phyloP scores from a whole-genome alignment of 2,888 invertebrate genomes.

The Microlaimidae sp. region DNA sequence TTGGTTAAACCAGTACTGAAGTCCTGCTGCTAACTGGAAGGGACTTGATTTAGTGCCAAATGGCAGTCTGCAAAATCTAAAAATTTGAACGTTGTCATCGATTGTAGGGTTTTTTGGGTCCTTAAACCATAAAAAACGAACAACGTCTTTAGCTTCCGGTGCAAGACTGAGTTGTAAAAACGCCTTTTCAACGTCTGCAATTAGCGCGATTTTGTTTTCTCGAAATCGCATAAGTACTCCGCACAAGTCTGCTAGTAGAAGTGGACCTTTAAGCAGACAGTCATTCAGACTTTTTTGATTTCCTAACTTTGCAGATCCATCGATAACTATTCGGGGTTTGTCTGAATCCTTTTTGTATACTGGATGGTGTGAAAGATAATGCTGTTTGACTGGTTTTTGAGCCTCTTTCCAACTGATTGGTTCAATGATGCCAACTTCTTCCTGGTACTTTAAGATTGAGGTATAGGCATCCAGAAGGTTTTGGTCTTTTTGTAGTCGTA shows the following conservation, averaged over 20 bases:
- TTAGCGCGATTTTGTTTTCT: not conserved
- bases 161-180: slow-evolving; percentile 2
- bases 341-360: not conserved
- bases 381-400: not conserved
- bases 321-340: slow-evolving; percentile 2
- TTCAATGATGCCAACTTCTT: slow-evolving; percentile 10
- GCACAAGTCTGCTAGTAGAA: slow-evolving; percentile 5
- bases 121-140: slow-evolving; percentile 8
- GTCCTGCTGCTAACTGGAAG: no score
- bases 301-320: no score
- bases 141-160: not conserved
- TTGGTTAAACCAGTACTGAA: not conserved
- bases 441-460: slow-evolving; percentile 3
- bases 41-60: slow-evolving; percentile 9
- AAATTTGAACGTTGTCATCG: not conserved
- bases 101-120: not conserved
- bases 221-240: slow-evolving; percentile 5
- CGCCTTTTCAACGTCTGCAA: slow-evolving; percentile 8
- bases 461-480: not conserved
- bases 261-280: slow-evolving; percentile 2
- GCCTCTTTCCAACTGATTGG: not conserved
- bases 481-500: not conserved
- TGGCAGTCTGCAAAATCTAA: slow-evolving; percentile 5
- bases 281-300: no score
- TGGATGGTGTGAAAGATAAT: slow-evolving; percentile 8